Evolutionary conservation across 2,888 invertebrate species (phyloP), one percentile per base, ranked within the genome.

Genomic region (Poecilobothrus nobilitatus): DNA sequence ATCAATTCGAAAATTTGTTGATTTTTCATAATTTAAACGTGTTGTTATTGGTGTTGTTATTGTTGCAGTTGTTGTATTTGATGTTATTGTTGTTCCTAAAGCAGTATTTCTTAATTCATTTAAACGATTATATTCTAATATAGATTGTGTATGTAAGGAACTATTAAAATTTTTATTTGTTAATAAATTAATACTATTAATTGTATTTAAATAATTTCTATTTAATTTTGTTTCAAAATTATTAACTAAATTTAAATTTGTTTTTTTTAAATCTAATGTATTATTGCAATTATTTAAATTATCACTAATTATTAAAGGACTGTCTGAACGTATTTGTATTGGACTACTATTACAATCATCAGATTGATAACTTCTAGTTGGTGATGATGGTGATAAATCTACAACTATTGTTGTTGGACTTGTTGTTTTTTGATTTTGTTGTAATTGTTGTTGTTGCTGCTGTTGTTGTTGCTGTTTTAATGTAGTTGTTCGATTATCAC

Each of bases 401-500:
- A 41, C 33, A 64, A 64, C 64, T 4, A 34, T 27, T 64, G 64
- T 64, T 64, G 64, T 6, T 18, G 63, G 63, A 12, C 10, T 12
- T 20, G n/a, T 21, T 21, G 53, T 37, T 20, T 12, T 37, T 20
- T 73, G 76, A 76, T 37, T 74, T 69, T 41, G 69, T 68, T 20
- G 73, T 73, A 18, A 71, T 63, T 27, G 77, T 73, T 67, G 79
- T 70, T 12, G 70, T 67, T n/a, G 71, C 61, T 34, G 69, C 34
- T 67, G 70, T 66, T 63, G 71, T 12, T 33, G 63, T 27, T 66
- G 68, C 5, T 27, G 27, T 27, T 27, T 2, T 27, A 4, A 5
- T 67, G 65, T 67, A 62, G 61, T 37, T 88, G 88, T 37, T 4
- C 7, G 66, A 63, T 65, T 68, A 66, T 70, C 73, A 72, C 94